A percentile compares a stretch with the other conserved stretches of the same genome.
phyloP scores from a whole-genome alignment of 1,140 invertebrate genomes.

The Ridgeia piscesae region DNA sequence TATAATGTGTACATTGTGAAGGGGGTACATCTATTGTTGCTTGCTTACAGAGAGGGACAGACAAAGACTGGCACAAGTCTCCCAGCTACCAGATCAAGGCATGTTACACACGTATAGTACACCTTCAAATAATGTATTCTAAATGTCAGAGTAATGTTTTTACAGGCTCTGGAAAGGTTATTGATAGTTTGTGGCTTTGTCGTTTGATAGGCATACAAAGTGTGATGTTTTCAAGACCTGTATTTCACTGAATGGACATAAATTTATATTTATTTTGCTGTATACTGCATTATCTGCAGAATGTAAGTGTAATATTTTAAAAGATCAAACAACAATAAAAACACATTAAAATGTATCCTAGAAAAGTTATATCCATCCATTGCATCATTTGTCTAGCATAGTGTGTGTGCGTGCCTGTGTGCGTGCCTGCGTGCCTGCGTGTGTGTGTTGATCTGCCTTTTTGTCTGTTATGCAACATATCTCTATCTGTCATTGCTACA shows the following conservation, averaged over 20 bases:
- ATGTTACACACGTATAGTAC: slow-evolving; percentile 8
- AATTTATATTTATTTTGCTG: too few relatives aligned
- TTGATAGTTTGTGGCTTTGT: not conserved
- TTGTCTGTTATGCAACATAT: not conserved
- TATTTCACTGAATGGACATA: not conserved
- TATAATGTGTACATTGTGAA: slow-evolving; percentile 7
- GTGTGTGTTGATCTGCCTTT: not conserved
- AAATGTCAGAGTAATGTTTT: not conserved
- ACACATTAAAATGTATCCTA: not conserved
- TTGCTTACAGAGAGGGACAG: slow-evolving; percentile 43
- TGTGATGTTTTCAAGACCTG: not conserved
- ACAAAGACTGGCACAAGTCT: slow-evolving; percentile 49
- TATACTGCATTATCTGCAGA: too few relatives aligned
- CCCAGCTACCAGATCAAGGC: slow-evolving; percentile 65
- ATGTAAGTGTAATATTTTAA: too few relatives aligned
- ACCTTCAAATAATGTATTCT: not conserved
- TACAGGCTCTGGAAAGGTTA: not conserved
- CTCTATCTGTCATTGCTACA: not conserved
- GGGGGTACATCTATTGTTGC: not conserved
- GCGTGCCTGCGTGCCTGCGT: too few relatives aligned
- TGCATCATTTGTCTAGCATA: not conserved
- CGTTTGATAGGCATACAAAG: not conserved
- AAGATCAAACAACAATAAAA: too few relatives aligned
- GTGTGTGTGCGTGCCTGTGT: too few relatives aligned
- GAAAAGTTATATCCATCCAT: not conserved